Evolutionary conservation across 64 coral and sea anemone species (phyloP).

Genomic region (Dendrophyllia cribrosa): DNA sequence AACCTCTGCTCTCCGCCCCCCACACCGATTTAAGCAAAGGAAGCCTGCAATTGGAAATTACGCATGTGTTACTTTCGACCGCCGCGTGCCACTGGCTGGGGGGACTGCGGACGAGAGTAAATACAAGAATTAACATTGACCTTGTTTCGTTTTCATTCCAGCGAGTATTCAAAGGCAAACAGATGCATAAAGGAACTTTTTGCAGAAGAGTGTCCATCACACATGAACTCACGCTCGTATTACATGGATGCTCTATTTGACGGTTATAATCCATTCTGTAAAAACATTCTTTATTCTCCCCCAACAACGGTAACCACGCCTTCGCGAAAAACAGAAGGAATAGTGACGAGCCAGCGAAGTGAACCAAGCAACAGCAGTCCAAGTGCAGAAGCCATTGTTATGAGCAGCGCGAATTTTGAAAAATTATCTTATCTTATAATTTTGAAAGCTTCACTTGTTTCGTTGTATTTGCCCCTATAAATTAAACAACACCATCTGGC

Average conservation of each 20-base stretch:
- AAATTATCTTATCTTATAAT: background rate
- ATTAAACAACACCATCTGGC: too few species aligned
- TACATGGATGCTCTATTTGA: constrained; percentile 13
- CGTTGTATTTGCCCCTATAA: too few species aligned
- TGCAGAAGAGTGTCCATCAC: background rate
- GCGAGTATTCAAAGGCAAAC: constrained; percentile 29
- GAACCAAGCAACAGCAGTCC: background rate
- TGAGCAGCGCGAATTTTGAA: background rate
- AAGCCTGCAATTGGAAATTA: too few species aligned
- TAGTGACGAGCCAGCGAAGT: background rate
- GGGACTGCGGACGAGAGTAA: too few species aligned
- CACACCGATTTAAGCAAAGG: too few species aligned
- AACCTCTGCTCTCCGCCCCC: too few species aligned
- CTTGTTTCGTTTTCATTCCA: background rate
- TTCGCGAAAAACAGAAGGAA: background rate
- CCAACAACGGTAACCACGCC: background rate
- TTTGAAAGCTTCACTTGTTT: too few species aligned
- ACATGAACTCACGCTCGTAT: background rate
- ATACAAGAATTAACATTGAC: background rate
- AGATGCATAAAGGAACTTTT: background rate
- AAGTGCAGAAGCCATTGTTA: background rate
- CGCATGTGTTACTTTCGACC: too few species aligned
- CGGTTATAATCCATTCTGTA: constrained; percentile 31
- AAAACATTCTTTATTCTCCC: background rate
- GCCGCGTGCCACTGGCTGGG: too few species aligned